Conservation (phyloP, 2,113 vertebrate genomes). For the Scalopus aquaticus region DNA sequence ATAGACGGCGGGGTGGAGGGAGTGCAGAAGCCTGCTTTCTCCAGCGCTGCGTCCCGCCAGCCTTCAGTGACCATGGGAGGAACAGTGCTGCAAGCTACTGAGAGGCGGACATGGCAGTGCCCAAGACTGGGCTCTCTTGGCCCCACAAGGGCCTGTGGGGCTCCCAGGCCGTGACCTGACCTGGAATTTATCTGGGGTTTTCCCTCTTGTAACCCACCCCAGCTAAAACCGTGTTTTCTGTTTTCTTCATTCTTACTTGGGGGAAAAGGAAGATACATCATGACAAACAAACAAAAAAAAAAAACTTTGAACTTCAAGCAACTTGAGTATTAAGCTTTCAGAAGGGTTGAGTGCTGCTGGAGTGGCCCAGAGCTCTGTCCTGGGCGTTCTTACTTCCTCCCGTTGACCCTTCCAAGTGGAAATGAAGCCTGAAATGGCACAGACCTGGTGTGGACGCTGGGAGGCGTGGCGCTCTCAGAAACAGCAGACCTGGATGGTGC, state of each 20-base stretch:
- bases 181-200: not conserved
- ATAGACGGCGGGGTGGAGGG: not conserved
- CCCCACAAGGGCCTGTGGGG: not conserved
- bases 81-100: fast-evolving
- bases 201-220: not conserved
- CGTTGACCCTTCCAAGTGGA: not conserved
- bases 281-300: not conserved
- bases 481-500: not conserved
- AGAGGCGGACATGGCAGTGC: not conserved
- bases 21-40: not conserved
- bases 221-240: not conserved
- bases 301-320: not conserved
- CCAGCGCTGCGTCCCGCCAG: not conserved
- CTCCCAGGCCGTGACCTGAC: too few relatives aligned
- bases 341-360: not conserved
- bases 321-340: not conserved
- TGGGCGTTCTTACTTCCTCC: not conserved
- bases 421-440: not conserved
- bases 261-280: not conserved
- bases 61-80: not conserved
- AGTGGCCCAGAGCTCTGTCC: not conserved
- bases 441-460: not conserved
- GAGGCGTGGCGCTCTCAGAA: not conserved
- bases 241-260: not conserved
- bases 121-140: not conserved